Evolutionary conservation across 2,888 invertebrate species (phyloP).

Genomic region (Oscheius sp.): DNA sequence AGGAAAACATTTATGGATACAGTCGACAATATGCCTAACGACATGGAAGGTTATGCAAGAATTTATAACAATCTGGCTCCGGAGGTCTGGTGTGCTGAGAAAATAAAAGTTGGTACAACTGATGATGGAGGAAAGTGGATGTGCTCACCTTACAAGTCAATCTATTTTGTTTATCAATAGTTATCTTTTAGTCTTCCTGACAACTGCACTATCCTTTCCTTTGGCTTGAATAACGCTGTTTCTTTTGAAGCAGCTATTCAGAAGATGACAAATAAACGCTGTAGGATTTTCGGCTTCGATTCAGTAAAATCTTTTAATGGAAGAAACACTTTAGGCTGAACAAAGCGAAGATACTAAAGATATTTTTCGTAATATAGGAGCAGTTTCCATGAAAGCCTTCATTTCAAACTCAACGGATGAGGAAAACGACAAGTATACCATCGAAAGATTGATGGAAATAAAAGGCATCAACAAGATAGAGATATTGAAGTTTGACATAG

Average conservation of each 20-base stretch:
- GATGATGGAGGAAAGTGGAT: conserved; percentile 39
- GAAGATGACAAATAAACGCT: background rate
- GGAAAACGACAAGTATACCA: too few relatives aligned
- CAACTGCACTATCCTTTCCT: background rate
- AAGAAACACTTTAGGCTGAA: background rate
- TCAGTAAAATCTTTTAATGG: background rate
- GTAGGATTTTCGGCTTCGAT: conserved; percentile 1
- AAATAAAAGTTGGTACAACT: conserved; percentile 33
- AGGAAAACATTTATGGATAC: too few relatives aligned
- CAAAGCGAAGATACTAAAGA: background rate
- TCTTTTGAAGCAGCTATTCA: background rate
- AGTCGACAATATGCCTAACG: too few relatives aligned
- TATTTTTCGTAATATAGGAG: too few relatives aligned
- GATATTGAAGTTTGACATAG: background rate
- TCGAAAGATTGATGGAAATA: background rate
- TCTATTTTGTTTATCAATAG: background rate
- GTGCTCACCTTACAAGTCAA: conserved; percentile 31
- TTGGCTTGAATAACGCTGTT: background rate
- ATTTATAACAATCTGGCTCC: conserved; percentile 21
- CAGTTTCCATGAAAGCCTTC: too few relatives aligned
- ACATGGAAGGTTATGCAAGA: background rate
- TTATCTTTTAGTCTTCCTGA: conserved; percentile 1
- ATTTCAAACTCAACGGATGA: too few relatives aligned
- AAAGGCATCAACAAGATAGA: too few relatives aligned
- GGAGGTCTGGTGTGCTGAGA: conserved; percentile 32